Conservation (phyloP, 2,888 invertebrate genomes). For the Xanthorhoe spadicearia region DNA sequence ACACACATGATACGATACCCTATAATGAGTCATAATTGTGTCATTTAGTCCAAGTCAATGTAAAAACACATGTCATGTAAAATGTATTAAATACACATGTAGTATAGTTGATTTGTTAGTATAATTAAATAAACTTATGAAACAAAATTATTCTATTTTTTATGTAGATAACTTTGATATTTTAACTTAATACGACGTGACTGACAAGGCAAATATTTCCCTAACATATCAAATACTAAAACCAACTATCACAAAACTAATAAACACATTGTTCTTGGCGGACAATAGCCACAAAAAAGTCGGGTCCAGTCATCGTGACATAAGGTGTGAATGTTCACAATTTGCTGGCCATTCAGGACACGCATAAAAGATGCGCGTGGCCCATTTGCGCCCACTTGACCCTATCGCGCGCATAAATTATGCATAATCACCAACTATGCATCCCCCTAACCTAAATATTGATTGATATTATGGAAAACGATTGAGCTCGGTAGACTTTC, state of each 20-base stretch:
- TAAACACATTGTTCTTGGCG: constrained; percentile 29
- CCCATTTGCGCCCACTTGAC: constrained; percentile 73
- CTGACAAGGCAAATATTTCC: constrained; percentile 3
- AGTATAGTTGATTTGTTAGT: not conserved
- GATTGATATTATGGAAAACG: constrained; percentile 24
- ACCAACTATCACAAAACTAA: constrained; percentile 15
- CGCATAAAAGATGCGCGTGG: constrained; percentile 55
- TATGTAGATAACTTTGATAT: not conserved
- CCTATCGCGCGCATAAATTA: constrained; percentile 78
- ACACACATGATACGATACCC: no score
- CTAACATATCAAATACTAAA: constrained; percentile 9
- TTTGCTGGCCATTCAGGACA: constrained; percentile 66
- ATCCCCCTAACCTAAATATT: constrained; percentile 13
- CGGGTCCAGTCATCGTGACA: constrained; percentile 65
- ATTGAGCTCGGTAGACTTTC: not conserved
- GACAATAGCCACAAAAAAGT: constrained; percentile 41
- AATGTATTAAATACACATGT: not conserved
- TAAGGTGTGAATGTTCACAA: constrained; percentile 76
- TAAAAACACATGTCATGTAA: no score
- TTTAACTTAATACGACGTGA: not conserved
- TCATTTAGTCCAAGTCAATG: no score
- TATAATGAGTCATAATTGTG: no score
- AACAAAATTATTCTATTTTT: no score
- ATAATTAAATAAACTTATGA: no score
- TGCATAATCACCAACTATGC: constrained; percentile 73